Base-by-base conservation (phyloP, 2,797 vertebrate genomes). In the Characodon lateralis region DNA sequence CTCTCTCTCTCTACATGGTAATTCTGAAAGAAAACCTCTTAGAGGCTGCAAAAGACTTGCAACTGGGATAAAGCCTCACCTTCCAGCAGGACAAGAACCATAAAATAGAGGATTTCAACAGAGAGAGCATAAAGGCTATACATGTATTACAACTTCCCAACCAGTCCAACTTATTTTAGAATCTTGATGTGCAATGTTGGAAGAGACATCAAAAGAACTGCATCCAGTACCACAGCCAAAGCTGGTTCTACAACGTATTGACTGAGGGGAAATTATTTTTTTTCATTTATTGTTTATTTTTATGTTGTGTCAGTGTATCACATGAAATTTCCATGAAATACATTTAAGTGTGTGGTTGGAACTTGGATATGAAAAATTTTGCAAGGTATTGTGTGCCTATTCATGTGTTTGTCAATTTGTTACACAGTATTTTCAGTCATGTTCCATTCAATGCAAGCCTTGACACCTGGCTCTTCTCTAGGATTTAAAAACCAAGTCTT, bases 401-500 rank as follows among this genome's bases (percentile, higher is more conserved):
- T 35, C 7, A 14, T 63, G 28, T 31, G 8, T 63, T 6, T 55
- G 35, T 28, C 26, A 61, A 35, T 77, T 35, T 24, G 3, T 71
- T 28, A 35, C 18, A 2, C 14, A 56, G 1, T 13, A 65, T 56
- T 31, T 24, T 72, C n/a, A 55, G 63, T 41, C 28, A 39, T 71
- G 61, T 22, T 69, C 35, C 73, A 80, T 46, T 39, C 55, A 68
- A 77, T 20, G 12, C 48, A 70, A 14, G 28, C 56, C 22, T 84
- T 71, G 39, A 26, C 16, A 63, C 61, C 46, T 80, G 61, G 50
- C 63, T 79, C 72, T 75, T 26, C 14, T 69, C 56, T 73, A 69
- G 31, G 69, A 79, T 79, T 83, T 76, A 82, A 74, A 77, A 46
- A 51, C 6, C 51, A 55, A n/a, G 53, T 10, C 28, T 76, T 71